Base-by-base conservation (phyloP, 2,113 vertebrate genomes). In the Corythoichthys haematopterus region DNA sequence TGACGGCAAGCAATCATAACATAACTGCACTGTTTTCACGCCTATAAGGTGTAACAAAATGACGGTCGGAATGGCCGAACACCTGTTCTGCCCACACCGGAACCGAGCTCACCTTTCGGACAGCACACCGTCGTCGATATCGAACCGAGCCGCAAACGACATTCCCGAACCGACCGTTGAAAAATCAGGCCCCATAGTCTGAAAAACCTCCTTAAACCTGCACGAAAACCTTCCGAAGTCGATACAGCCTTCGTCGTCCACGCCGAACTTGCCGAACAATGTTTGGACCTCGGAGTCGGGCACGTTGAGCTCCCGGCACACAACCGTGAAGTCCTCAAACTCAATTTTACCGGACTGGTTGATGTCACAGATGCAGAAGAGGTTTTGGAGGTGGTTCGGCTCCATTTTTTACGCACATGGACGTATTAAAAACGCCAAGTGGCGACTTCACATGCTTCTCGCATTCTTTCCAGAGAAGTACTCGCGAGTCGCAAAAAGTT, bases 301-400 rank as follows among this genome's bases (percentile, higher is more conserved):
- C 3, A 93, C 89, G 71, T 71, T 77, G 10, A 92, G 89, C 66
- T 93, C 93, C 4, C 67, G 70, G 60, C 93, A 93, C 5, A 93
- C 90, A 0, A 68, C 69, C 0, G 68, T 80, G 69, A 93, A 92
- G 77, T 93, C 92, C 37, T 89, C 89, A 16, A 81, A 88, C 70
- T 93, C 92, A 2, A 93, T 92, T 57, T 64, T 69, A 1, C 93
- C 92, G 3, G 91, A 91, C 28, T 80, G 88, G 72, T 93, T 90
- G 66, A 92, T 79, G 40, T 93, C 93, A 16, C 93, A 93, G 0
- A 90, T 88, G 1, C 89, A 89, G 58, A 93, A 93, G 0, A 93
- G 72, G n/a, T 87, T 88, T 47, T 66, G 75, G 0, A 93, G 82
- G 33, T 79, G 82, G 2, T 75, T 69, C 59, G 60, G 68, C n/a